Percentiles rank a stretch among this genome's conserved stretches.
These are phyloP conservation scores for Oreochromis aureus DNA, from an alignment of 2,113 vertebrate species.

Conservation along the genomic window DNA sequence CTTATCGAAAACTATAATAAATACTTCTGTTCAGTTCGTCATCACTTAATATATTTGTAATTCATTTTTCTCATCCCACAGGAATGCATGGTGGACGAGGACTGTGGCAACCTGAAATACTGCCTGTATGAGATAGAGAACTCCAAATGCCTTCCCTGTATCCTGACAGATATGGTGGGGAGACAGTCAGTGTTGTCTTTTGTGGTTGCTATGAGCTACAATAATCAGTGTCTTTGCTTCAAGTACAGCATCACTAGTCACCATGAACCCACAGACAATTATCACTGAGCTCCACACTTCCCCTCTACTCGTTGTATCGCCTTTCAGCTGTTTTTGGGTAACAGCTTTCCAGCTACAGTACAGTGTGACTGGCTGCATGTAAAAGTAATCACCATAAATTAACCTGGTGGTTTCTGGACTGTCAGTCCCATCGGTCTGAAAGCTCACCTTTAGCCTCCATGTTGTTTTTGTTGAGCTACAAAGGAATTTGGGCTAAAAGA, in stretches of 20 bases:
- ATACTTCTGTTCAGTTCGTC: background rate
- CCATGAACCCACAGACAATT: background rate
- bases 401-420: background rate
- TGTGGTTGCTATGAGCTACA: background rate
- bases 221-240: background rate
- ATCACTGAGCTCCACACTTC: background rate
- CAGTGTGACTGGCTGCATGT: background rate
- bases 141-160: conserved; percentile 84
- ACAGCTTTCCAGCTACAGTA: background rate
- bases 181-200: background rate
- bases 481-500: background rate
- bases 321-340: background rate
- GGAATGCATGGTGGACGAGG: conserved; percentile 93
- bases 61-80: conserved; percentile 28
- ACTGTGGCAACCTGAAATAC: conserved; percentile 80
- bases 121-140: conserved; percentile 82
- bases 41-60: background rate
- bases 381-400: background rate
- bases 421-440: background rate
- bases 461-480: background rate
- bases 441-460: background rate
- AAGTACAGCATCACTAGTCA: background rate
- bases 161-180: conserved; percentile 74
- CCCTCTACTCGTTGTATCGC: background rate
- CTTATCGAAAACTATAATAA: background rate